These are phyloP conservation scores for Strix aluco DNA, from an alignment of 2,113 vertebrate species.

Conservation along the genomic window DNA sequence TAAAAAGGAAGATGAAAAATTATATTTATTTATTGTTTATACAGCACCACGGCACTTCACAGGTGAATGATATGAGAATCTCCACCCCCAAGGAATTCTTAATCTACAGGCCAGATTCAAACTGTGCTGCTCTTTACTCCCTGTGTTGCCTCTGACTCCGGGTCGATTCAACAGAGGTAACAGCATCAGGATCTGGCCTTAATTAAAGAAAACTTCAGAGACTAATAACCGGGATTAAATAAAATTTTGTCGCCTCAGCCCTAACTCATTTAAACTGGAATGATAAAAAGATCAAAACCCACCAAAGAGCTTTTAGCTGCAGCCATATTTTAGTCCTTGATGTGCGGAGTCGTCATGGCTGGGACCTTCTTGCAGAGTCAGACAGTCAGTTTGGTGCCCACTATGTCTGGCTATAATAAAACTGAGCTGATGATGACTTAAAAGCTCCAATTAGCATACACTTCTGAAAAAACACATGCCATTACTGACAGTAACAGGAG, in stretches of 20 bases:
- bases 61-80: not conserved
- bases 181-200: not conserved
- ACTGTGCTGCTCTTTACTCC: not conserved
- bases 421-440: not conserved
- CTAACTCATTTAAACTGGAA: not conserved
- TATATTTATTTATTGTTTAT: not conserved
- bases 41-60: not conserved
- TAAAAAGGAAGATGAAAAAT: not conserved
- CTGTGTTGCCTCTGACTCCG: not conserved
- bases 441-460: not conserved
- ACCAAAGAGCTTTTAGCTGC: not conserved
- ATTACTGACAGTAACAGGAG: not conserved
- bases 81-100: not conserved
- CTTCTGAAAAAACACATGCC: not conserved
- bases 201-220: slow-evolving; percentile 10
- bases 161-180: not conserved
- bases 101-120: not conserved
- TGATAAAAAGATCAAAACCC: not conserved
- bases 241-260: not conserved
- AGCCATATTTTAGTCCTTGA: not conserved
- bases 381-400: not conserved
- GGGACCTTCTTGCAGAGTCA: not conserved
- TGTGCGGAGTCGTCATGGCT: not conserved
- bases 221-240: not conserved
- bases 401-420: not conserved